Percentiles rank a stretch among this genome's conserved stretches.
Evolutionary conservation across 2,797 vertebrate genomes (phyloP).

Genomic region (Poeciliopsis gracilis): DNA sequence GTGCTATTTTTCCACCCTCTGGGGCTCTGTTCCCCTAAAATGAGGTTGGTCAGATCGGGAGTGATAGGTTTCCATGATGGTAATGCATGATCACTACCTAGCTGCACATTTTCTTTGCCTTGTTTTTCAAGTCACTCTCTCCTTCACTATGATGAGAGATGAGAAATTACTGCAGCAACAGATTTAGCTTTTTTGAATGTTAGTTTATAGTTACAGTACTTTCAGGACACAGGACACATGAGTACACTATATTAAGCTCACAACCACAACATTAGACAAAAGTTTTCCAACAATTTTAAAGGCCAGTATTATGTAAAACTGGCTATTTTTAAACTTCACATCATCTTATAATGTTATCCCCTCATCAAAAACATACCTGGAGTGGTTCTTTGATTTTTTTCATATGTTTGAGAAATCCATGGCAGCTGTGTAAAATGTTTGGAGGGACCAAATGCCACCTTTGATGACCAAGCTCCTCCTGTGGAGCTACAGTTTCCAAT

Average conservation of each 20-base stretch:
- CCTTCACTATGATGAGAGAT: conserved; percentile 19
- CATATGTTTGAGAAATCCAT: too few species aligned
- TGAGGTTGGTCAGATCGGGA: conserved; percentile 72
- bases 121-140: conserved; percentile 33
- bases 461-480: too few species aligned
- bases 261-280: too few species aligned
- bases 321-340: too few species aligned
- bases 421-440: too few species aligned
- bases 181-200: neutral
- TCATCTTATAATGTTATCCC: too few species aligned
- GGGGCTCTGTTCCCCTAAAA: conserved; percentile 75
- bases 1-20: conserved; percentile 52
- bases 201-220: conserved; percentile 8
- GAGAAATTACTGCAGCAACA: conserved; percentile 26
- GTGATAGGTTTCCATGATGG: conserved; percentile 61
- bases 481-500: too few species aligned
- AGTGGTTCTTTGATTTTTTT: too few species aligned
- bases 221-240: conserved; percentile 24
- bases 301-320: too few species aligned
- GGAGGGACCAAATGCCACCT: too few species aligned
- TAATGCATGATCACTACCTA: conserved; percentile 71
- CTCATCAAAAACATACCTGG: too few species aligned
- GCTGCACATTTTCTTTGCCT: conserved; percentile 38
- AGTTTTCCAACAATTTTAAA: neutral
- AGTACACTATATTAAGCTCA: conserved; percentile 12